phyloP scores from a whole-genome alignment of 2,888 invertebrate genomes.

The Actias luna region DNA sequence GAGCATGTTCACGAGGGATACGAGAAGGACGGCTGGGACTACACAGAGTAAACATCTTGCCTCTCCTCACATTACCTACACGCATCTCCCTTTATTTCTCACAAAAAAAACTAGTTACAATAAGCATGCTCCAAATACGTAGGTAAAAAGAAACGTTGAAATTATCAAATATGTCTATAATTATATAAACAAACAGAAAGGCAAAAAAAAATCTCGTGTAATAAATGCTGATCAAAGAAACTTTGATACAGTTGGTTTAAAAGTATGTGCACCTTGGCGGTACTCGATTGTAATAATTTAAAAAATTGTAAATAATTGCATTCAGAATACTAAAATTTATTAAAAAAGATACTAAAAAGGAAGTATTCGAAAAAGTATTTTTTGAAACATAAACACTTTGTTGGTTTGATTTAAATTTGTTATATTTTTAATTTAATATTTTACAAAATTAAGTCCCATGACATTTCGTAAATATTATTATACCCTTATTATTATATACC shows the following conservation, averaged over 20 bases:
- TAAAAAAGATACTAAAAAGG: neutral
- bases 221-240: neutral
- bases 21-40: constrained; percentile 99
- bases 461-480: neutral
- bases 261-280: neutral
- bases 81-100: constrained; percentile 25
- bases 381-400: neutral
- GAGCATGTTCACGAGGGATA: constrained; percentile 99
- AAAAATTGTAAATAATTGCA: constrained; percentile 10
- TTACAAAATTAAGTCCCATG: neutral
- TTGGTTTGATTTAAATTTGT: neutral
- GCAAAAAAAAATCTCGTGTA: neutral
- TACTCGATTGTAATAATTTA: constrained; percentile 5
- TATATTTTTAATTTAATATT: constrained; percentile 4
- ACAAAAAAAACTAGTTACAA: constrained; percentile 19
- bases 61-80: constrained; percentile 37
- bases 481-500: too few species aligned
- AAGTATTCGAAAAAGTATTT: neutral
- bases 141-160: too few species aligned
- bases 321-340: constrained; percentile 5
- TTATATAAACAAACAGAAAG: neutral
- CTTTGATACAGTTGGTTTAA: constrained; percentile 1
- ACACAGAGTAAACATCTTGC: constrained; percentile 87
- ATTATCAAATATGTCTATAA: neutral
- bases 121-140: neutral